These are phyloP conservation scores for Strigops habroptila DNA, from an alignment of 2,113 vertebrate species.

Conservation along the genomic window DNA sequence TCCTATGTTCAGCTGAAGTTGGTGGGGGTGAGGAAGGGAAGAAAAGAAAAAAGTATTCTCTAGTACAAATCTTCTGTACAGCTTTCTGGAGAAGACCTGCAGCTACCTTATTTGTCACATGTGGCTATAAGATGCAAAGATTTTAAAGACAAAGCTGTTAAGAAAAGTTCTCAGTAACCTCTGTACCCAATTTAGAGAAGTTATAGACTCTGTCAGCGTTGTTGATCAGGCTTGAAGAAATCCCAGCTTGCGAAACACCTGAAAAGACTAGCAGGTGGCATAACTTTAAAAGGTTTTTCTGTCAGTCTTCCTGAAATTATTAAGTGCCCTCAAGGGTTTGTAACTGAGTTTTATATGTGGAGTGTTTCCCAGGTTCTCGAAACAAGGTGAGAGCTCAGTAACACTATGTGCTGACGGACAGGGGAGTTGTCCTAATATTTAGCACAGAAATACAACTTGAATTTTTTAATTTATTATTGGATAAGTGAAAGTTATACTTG, in stretches of 20 bases:
- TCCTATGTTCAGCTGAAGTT: neutral
- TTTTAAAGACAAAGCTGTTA: neutral
- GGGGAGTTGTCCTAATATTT: neutral
- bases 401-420: neutral
- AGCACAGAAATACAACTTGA: neutral
- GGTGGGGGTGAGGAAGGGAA: accelerated
- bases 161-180: neutral
- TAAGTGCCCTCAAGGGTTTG: slow-evolving; percentile 14
- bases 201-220: neutral
- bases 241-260: slow-evolving; percentile 7
- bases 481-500: neutral
- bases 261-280: neutral
- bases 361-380: neutral
- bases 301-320: slow-evolving; percentile 31
- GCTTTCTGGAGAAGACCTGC: neutral
- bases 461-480: neutral
- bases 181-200: neutral
- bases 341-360: neutral
- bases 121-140: neutral
- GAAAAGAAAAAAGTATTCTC: neutral
- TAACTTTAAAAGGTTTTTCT: slow-evolving; percentile 12
- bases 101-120: neutral
- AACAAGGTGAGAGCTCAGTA: neutral
- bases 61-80: neutral
- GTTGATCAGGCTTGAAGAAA: slow-evolving; percentile 25